These are phyloP conservation scores for Tuta absoluta DNA, from an alignment of 2,888 invertebrate species.

Conservation along the genomic window DNA sequence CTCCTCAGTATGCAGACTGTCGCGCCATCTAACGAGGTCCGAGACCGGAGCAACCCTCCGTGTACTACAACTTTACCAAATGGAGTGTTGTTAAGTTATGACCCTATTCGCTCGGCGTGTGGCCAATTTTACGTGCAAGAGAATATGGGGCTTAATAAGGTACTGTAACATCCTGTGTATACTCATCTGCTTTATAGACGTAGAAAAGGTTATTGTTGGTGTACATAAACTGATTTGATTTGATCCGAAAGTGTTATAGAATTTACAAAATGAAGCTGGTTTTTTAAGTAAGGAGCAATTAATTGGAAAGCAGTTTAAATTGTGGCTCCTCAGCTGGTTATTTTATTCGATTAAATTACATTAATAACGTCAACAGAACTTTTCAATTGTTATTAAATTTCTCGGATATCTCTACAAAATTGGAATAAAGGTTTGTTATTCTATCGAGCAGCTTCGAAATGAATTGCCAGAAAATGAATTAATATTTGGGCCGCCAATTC, in stretches of 20 bases:
- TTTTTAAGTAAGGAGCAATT: no score
- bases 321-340: not conserved
- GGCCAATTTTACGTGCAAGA: conserved; percentile 4
- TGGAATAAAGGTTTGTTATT: conserved; percentile 16
- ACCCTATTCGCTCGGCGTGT: conserved; percentile 8
- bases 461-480: conserved; percentile 16
- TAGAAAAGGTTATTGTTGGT: not conserved
- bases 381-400: conserved; percentile 15
- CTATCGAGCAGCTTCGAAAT: conserved; percentile 16
- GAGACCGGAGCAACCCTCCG: conserved; percentile 56
- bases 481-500: conserved; percentile 16
- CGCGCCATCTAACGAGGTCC: conserved; percentile 67
- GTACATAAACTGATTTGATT: no score
- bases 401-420: not conserved
- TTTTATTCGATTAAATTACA: not conserved
- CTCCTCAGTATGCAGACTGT: conserved; percentile 76
- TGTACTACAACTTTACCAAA: conserved; percentile 56
- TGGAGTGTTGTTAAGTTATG: conserved; percentile 45
- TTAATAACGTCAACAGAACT: not conserved
- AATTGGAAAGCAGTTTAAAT: not conserved
- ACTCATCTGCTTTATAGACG: not conserved
- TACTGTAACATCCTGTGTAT: not conserved
- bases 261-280: no score
- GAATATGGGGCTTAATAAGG: conserved; percentile 10
- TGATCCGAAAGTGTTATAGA: no score